Evolutionary conservation across 1,140 invertebrate species (phyloP).

Genomic region (Drosophila nigrodunni): DNA sequence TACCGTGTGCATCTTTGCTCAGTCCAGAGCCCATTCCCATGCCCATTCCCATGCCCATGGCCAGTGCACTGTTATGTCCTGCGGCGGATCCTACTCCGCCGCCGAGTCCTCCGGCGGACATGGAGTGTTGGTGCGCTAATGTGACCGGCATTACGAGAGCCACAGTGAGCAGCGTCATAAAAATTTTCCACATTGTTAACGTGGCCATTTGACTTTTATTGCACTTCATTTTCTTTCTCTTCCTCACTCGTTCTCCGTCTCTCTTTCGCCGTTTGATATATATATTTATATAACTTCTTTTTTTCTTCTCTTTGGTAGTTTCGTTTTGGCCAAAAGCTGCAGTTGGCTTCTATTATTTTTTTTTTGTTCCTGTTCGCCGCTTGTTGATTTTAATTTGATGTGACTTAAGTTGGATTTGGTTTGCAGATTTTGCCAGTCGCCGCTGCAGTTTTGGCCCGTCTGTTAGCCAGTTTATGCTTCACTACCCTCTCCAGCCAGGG

Average conservation of each 20-base stretch:
- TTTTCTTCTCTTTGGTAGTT: conserved; percentile 43
- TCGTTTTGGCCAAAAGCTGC: conserved; percentile 40
- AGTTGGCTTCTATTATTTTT: conserved; percentile 23
- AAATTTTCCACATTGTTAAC: conserved; percentile 84
- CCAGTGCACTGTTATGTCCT: conserved; percentile 37
- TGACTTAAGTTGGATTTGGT: conserved; percentile 83
- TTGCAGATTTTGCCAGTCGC: conserved; percentile 69
- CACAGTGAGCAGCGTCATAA: conserved; percentile 70
- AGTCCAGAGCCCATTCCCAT: conserved; percentile 43
- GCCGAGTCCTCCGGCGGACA: conserved; percentile 50
- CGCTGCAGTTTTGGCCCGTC: conserved; percentile 30
- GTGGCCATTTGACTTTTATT: conserved; percentile 84
- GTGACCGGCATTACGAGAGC: conserved; percentile 74
- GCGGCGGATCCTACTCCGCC: conserved; percentile 22
- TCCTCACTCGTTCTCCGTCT: conserved; percentile 17
- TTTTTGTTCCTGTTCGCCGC: conserved; percentile 47
- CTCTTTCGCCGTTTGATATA: conserved; percentile 26
- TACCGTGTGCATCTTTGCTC: conserved; percentile 81
- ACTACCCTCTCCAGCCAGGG: conserved; percentile 31
- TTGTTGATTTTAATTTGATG: conserved; percentile 84
- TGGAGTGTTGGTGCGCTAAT: conserved; percentile 82
- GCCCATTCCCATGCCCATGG: conserved; percentile 32
- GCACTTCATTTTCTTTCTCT: conserved; percentile 71
- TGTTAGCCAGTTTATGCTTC: conserved; percentile 39
- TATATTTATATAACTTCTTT: conserved; percentile 18